A percentile compares a stretch with the other conserved stretches of the same genome.
Conservation (phyloP, 2,113 vertebrate genomes). For the Orycteropus afer region DNA sequence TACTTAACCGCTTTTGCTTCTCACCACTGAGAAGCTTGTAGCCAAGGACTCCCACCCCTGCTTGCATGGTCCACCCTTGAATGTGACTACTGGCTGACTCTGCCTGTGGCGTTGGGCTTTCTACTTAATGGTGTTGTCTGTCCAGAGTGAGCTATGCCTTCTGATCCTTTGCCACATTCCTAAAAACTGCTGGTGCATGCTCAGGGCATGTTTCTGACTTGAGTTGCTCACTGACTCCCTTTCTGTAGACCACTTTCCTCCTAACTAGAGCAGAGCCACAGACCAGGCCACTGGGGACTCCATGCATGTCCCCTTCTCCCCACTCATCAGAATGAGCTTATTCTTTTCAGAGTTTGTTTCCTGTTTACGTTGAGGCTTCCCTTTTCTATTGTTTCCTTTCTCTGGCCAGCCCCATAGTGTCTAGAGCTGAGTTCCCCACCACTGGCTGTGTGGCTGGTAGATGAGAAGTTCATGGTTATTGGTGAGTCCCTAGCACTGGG, state of each 20-base stretch:
- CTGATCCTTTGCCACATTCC: not conserved
- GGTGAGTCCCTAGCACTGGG: not conserved
- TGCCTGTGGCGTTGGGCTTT: rapidly evolving
- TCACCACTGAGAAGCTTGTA: too few species aligned
- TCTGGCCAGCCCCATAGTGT: rapidly evolving
- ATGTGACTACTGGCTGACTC: not conserved
- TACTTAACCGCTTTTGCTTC: not conserved
- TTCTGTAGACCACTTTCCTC: not conserved
- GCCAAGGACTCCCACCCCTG: not conserved
- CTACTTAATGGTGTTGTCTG: not conserved
- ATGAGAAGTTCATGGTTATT: not conserved
- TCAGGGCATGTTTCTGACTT: not conserved
- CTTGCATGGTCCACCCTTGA: too few species aligned
- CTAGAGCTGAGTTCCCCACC: not conserved
- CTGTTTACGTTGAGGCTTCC: not conserved
- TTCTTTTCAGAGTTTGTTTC: not conserved
- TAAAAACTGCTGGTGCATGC: rapidly evolving
- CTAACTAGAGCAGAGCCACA: not conserved
- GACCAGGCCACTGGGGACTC: not conserved
- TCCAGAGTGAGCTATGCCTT: not conserved
- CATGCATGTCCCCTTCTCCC: rapidly evolving
- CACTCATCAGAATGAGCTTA: not conserved
- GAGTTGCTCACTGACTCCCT: not conserved
- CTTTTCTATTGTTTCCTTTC: not conserved
- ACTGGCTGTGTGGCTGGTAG: not conserved